Percentiles rank a stretch among this genome's conserved stretches.
Evolutionary conservation across 1,140 invertebrate species (phyloP).

Genomic region (Bactericera cockerelli): DNA sequence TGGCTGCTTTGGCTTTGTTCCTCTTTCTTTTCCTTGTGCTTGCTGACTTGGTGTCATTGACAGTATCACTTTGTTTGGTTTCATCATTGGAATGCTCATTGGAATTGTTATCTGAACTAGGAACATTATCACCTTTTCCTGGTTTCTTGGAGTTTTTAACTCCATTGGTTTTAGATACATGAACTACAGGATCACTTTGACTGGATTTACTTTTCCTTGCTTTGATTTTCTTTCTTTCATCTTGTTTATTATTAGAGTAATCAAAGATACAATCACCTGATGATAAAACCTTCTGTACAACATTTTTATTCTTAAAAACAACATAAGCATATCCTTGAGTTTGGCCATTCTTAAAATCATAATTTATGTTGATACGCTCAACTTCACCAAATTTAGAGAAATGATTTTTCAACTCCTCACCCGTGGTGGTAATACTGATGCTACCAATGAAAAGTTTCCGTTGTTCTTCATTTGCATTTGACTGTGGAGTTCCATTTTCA

Average conservation of each 20-base stretch:
- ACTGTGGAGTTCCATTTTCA: neutral
- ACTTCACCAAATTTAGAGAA: neutral
- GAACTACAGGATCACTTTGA: too few species aligned
- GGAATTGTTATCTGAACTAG: too few species aligned
- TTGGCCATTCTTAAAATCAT: neutral
- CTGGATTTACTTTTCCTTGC: neutral
- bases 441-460: constrained; percentile 1
- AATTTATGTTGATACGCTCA: neutral
- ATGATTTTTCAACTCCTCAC: neutral
- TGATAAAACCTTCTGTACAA: neutral
- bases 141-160: too few species aligned
- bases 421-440: neutral
- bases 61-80: too few species aligned
- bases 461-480: neutral
- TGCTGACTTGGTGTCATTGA: too few species aligned
- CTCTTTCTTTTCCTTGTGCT: neutral
- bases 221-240: neutral
- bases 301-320: neutral
- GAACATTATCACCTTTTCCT: too few species aligned
- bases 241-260: neutral
- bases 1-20: neutral
- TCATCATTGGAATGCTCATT: too few species aligned
- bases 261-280: constrained; percentile 4
- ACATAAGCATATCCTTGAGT: constrained; percentile 1
- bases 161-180: too few species aligned